A percentile compares a stretch with the other conserved stretches of the same genome.
Evolutionary conservation across 2,113 vertebrate genomes (phyloP).

Genomic region (Melanotaenia duboulayi): DNA sequence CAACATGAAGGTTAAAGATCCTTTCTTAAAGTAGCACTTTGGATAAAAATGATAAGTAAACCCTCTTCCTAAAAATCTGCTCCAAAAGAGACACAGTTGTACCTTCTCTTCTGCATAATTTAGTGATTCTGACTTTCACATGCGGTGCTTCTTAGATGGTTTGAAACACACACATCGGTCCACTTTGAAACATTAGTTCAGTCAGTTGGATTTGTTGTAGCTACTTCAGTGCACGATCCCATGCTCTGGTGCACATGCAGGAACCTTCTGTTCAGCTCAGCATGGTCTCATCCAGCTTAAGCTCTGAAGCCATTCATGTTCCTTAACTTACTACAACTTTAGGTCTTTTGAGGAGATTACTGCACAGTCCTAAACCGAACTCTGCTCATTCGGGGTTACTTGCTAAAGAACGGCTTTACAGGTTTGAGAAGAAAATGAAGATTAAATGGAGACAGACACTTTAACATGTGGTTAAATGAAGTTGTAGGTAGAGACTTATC

Average conservation of each 20-base stretch:
- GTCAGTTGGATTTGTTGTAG: slow-evolving; percentile 36
- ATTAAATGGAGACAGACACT: slow-evolving; percentile 43
- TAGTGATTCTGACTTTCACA: slow-evolving; percentile 44
- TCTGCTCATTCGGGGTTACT: slow-evolving; percentile 45
- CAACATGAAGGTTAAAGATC: not conserved
- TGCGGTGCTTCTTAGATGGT: slow-evolving; percentile 16
- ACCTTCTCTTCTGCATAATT: slow-evolving; percentile 42
- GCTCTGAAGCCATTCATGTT: slow-evolving; percentile 35
- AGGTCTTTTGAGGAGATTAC: slow-evolving; percentile 59
- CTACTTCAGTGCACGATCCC: slow-evolving; percentile 13
- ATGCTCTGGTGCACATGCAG: slow-evolving; percentile 44
- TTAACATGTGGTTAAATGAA: slow-evolving; percentile 44
- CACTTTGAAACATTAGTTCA: slow-evolving; percentile 55
- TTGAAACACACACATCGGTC: not conserved
- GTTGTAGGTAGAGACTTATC: slow-evolving; percentile 38
- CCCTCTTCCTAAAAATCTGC: not conserved
- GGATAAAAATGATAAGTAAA: slow-evolving; percentile 1
- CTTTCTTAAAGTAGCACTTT: not conserved
- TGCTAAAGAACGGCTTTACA: slow-evolving; percentile 27
- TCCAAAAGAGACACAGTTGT: not conserved
- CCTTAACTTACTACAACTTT: slow-evolving; percentile 17
- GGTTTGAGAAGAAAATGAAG: slow-evolving; percentile 57
- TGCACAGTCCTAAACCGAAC: slow-evolving; percentile 44
- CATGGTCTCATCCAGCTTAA: slow-evolving; percentile 42
- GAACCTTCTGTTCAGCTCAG: slow-evolving; percentile 54